A percentile compares a stretch with the other conserved stretches of the same genome.
Evolutionary conservation across 2,888 invertebrate species (phyloP).

Genomic region (Parasteatoda lunata): DNA sequence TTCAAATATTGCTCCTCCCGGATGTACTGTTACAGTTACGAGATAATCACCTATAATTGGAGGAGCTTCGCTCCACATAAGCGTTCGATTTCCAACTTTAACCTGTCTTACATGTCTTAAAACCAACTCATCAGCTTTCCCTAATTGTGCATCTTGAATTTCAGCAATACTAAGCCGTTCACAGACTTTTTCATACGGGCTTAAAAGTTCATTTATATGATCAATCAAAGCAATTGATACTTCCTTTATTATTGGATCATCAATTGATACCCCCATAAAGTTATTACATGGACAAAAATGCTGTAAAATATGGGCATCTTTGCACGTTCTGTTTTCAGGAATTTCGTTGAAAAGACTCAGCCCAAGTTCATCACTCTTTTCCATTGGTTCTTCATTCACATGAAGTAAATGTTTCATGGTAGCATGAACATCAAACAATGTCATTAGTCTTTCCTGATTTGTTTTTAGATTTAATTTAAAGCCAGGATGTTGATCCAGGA

Average conservation of each 20-base stretch:
- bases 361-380: constrained; percentile 9
- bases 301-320: constrained; percentile 72
- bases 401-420: constrained; percentile 83
- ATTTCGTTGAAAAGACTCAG: constrained; percentile 73
- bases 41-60: constrained; percentile 76
- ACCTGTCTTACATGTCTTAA: constrained; percentile 51
- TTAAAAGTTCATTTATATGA: constrained; percentile 13
- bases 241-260: constrained; percentile 9
- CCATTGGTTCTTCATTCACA: constrained; percentile 71
- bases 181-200: not conserved
- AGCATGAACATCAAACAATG: constrained; percentile 76
- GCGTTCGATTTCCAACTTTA: constrained; percentile 45
- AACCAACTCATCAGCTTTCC: constrained; percentile 57
- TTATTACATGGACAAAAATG: constrained; percentile 73
- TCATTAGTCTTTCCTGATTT: constrained; percentile 73
- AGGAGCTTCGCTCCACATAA: constrained; percentile 44
- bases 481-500: constrained; percentile 71
- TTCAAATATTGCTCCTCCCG: constrained; percentile 85
- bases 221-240: constrained; percentile 25
- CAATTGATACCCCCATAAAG: not conserved
- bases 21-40: constrained; percentile 80
- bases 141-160: constrained; percentile 11
- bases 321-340: constrained; percentile 73
- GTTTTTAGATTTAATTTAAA: constrained; percentile 70
- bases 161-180: not conserved